Evolutionary conservation across 1,140 invertebrate species (phyloP).

Genomic region (Brachionus rubens): DNA sequence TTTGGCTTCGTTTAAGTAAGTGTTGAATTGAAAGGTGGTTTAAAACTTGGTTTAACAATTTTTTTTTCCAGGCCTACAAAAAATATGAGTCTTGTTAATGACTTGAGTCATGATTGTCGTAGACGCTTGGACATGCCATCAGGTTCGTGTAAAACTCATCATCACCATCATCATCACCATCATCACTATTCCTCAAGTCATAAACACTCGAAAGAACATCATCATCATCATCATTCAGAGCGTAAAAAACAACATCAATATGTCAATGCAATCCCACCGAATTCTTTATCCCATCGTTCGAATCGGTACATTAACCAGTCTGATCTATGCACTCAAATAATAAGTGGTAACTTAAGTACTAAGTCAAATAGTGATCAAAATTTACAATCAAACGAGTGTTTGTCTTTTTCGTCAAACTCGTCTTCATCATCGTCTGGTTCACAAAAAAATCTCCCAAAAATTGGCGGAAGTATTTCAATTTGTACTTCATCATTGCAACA

Average conservation of each 20-base stretch:
- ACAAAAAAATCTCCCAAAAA: background rate
- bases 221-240: constrained; percentile 31
- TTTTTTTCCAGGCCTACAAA: constrained; percentile 1
- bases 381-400: constrained; percentile 2
- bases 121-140: background rate
- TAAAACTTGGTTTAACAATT: background rate
- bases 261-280: constrained; percentile 16
- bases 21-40: background rate
- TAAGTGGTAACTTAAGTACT: constrained; percentile 17
- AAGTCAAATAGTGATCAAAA: constrained; percentile 12
- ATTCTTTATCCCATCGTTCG: background rate
- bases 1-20: background rate
- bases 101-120: background rate
- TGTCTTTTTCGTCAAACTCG: constrained; percentile 26
- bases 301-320: constrained; percentile 32
- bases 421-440: background rate
- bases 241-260: constrained; percentile 38
- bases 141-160: constrained; percentile 1
- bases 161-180: constrained; percentile 39
- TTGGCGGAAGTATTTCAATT: constrained; percentile 15
- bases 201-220: constrained; percentile 28
- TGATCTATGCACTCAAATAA: constrained; percentile 44
- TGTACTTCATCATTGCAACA: constrained; percentile 23
- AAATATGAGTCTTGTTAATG: background rate
- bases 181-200: background rate